Percentiles rank a stretch among this genome's conserved stretches.
phyloP scores from a whole-genome alignment of 2,888 invertebrate species.

The Andrena trimmerana region DNA sequence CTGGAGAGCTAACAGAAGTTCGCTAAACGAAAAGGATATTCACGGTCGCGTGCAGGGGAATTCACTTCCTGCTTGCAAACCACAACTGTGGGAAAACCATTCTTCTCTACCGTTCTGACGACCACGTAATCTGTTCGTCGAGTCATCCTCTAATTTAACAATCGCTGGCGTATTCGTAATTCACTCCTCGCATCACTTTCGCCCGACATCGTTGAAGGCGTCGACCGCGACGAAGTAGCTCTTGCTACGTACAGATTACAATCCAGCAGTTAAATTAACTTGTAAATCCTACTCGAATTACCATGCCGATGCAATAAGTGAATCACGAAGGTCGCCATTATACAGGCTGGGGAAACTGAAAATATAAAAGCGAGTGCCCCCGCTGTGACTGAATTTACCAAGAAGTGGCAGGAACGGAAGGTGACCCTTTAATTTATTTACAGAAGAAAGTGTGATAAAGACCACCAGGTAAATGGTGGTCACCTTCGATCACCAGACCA shows the following conservation, averaged over 20 bases:
- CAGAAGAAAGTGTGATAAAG: too few relatives aligned
- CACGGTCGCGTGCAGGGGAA: not conserved
- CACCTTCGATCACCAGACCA: too few relatives aligned
- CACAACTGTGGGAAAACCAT: not conserved
- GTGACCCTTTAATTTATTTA: too few relatives aligned
- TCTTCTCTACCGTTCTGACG: not conserved
- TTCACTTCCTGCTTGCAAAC: not conserved
- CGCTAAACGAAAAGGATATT: not conserved
- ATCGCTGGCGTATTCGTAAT: conserved; percentile 1
- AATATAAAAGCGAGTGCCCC: not conserved
- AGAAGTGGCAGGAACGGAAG: not conserved
- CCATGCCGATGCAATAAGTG: not conserved
- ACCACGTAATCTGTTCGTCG: not conserved
- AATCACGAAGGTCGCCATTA: not conserved
- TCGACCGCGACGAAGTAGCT: not conserved
- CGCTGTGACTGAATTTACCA: not conserved
- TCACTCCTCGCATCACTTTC: not conserved
- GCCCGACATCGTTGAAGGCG: too few relatives aligned
- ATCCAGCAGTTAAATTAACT: not conserved
- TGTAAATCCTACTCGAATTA: not conserved
- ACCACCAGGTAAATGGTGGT: too few relatives aligned
- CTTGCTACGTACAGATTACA: not conserved
- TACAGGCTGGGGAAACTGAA: not conserved
- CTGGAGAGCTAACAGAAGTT: not conserved
- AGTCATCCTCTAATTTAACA: not conserved